Evolutionary conservation across 2,888 invertebrate species (phyloP), one percentile per base, ranked within the genome.

Genomic region (Cryptus armator): DNA sequence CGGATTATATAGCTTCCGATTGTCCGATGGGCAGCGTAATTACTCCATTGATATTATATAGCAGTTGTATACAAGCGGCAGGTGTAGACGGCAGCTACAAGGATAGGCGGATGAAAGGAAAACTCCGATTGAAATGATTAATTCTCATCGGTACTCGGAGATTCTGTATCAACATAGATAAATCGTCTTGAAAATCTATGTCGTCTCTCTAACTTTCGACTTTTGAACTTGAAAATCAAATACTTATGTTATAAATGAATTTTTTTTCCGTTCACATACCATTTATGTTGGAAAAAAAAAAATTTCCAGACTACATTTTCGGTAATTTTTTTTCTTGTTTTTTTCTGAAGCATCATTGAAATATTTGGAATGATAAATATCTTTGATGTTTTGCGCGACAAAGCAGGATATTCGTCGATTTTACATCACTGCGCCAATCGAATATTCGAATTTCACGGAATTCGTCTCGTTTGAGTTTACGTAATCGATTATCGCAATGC

Each of bases 41-140:
- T 83, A 80, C 82, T 83, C 76, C 76, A 85, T 80, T 83, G 76
- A 83, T 77, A 72, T 83, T 74, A 71, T 32, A 71, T 37, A 67
- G 10, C 70, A 32, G 53, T 12, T 43, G 51, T 46, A 56, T 64
- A 32, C 62, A 16, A 32, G 64, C 19, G 66, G 43, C 79, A 72
- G 72, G 72, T 76, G 80, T 37, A 66, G 43, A 37, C 48, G 56
- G 12, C 37, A 24, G 24, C 29, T 10, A 14, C 14, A 24, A 9
- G 29, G 32, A 48, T 14, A 48, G 5, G 44, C 44, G 64, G 14
- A 29, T n/a, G 53, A 62, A 37, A 66, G 16, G 9, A 10, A 66
- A 56, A 44, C 14, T 29, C n/a, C 75, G 75, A 76, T 75, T 29
- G 10, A 43, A 53, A 66, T 70, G 48, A 64, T 75, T 76, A 24